Conservation (phyloP, 1,140 invertebrate genomes). For the Tetramorium parvispinum region DNA sequence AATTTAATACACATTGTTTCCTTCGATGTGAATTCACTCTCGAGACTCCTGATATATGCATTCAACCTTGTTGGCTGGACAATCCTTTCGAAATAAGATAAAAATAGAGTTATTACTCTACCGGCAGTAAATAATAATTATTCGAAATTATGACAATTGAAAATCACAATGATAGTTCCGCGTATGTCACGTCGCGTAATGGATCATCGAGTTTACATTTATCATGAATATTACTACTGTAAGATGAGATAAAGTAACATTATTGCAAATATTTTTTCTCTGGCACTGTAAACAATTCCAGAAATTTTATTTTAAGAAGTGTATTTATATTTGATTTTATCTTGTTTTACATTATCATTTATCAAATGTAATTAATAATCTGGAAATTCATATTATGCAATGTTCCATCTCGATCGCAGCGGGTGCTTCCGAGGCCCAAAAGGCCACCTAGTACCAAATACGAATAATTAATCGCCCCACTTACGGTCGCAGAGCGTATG, state of each 20-base stretch:
- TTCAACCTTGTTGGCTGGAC: constrained; percentile 25
- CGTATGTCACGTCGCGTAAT: not conserved
- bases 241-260: not conserved
- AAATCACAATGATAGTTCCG: constrained; percentile 3
- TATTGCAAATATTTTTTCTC: not conserved
- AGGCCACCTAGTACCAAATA: constrained; percentile 6
- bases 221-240: not conserved
- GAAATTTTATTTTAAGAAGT: not conserved
- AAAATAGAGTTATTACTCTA: constrained; percentile 28
- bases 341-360: constrained; percentile 17
- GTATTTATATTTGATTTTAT: not conserved
- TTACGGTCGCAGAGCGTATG: not conserved
- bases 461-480: constrained; percentile 54
- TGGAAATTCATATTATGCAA: not conserved
- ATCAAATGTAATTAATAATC: constrained; percentile 41
- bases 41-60: not conserved
- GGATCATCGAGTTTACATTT: not conserved
- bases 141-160: constrained; percentile 30
- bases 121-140: constrained; percentile 33
- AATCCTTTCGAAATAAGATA: constrained; percentile 6
- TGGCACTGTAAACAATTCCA: not conserved
- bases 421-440: not conserved
- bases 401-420: constrained; percentile 40
- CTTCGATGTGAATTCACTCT: constrained; percentile 23
- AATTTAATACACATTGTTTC: constrained; percentile 59